A percentile compares a stretch with the other conserved stretches of the same genome.
phyloP scores from a whole-genome alignment of 2,113 vertebrate species.

The Anhinga anhinga region DNA sequence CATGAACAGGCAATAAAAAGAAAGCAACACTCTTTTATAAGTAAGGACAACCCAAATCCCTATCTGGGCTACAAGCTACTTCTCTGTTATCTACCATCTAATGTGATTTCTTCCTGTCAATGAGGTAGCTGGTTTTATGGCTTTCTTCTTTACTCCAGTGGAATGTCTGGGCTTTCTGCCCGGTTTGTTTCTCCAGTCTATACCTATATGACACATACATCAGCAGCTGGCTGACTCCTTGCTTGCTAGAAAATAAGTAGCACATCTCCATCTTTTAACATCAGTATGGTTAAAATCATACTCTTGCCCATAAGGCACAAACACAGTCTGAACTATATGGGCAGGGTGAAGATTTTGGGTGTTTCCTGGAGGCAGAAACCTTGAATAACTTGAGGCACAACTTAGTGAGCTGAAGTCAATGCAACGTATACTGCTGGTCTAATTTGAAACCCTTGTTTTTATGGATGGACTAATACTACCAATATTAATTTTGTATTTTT shows the following conservation, averaged over 20 bases:
- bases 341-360: not conserved
- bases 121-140: not conserved
- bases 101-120: not conserved
- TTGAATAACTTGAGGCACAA: not conserved
- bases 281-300: not conserved
- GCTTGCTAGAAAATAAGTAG: not conserved
- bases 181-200: not conserved
- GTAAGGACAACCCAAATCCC: not conserved
- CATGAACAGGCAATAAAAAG: not conserved
- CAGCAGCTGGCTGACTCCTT: not conserved
- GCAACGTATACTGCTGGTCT: not conserved
- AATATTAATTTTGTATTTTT: not conserved
- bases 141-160: not conserved
- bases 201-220: not conserved
- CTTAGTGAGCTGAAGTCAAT: not conserved
- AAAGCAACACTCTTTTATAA: not conserved
- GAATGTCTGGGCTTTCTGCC: not conserved
- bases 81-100: not conserved
- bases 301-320: not conserved
- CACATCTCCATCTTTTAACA: not conserved
- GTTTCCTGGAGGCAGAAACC: not conserved
- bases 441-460: not conserved
- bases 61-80: not conserved
- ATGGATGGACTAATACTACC: not conserved
- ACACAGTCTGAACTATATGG: fast-evolving